Conservation (phyloP, 2,113 vertebrate species). For the Nesogale talazaci region DNA sequence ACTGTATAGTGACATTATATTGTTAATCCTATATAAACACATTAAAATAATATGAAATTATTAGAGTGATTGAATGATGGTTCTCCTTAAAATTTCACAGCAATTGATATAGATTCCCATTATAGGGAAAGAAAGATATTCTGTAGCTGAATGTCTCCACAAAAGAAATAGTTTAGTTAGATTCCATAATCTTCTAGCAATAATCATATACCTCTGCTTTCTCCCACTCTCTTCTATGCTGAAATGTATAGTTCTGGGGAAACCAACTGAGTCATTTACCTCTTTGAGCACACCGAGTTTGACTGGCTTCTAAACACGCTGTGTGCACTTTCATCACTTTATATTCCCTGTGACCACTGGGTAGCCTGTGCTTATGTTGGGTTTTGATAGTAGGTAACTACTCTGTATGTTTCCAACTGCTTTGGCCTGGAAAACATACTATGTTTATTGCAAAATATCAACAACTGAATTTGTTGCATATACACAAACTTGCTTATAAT, state of each 20-base stretch:
- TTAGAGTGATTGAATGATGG: not conserved
- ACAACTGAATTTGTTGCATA: not conserved
- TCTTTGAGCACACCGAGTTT: constrained; percentile 36
- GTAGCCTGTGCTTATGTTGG: not conserved
- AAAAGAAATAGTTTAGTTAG: not conserved
- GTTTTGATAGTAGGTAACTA: constrained; percentile 36
- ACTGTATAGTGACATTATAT: not conserved
- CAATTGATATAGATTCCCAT: not conserved
- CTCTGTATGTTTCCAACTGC: constrained; percentile 10
- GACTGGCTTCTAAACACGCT: not conserved
- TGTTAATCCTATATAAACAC: not conserved
- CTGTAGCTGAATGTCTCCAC: not conserved
- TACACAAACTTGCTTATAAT: not conserved
- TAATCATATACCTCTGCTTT: not conserved
- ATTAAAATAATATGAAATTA: not conserved
- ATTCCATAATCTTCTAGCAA: not conserved
- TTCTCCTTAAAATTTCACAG: not conserved
- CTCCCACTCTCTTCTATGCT: not conserved
- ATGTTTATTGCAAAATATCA: constrained; percentile 45
- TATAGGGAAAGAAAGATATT: not conserved
- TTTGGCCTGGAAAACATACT: not conserved
- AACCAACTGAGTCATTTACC: not conserved
- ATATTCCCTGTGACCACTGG: constrained; percentile 13
- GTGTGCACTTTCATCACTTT: constrained; percentile 46
- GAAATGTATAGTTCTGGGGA: not conserved